Base-by-base conservation (phyloP, 2,113 vertebrate species). In the Setophaga kirtlandii region DNA sequence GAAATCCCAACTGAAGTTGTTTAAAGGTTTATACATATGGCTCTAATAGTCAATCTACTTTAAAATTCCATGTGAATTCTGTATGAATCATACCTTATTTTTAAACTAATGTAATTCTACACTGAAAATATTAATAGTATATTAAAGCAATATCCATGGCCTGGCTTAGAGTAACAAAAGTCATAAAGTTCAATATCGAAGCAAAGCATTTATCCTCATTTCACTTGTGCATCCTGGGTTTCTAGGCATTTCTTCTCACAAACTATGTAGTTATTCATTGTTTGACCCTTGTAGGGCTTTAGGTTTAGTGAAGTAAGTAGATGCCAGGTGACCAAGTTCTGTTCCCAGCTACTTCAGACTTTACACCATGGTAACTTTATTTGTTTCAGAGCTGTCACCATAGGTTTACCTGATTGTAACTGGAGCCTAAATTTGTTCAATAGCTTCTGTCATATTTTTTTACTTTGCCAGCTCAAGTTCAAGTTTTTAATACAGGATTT, bases 61-160 rank as follows among this genome's bases (percentile, higher is more conserved):
- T 23, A 59, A 78, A 82, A 79, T 49, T 80, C 74, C 41, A 12
- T 44, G 62, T 11, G 18, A 46, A 81, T 68, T 97, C 65, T 56
- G 27, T 47, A 58, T 92, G 65, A 95, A 86, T 79, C 30, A 50
- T 8, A 33, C 76, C 69, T 89, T 96, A 42, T 91, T 97, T 97
- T 96, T 78, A 92, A 96, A 95, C 21, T 11, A 97, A 93, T 95
- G 94, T 86, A 96, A 82, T 96, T 96, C 90, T 95, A 87, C 52
- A 81, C 41, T 81, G 96, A 91, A 97, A 97, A 94, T 90, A 70
- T 74, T 93, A 59, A 50, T 87, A 82, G 89, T 49, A 73, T 92
- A 89, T 63, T 89, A 82, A 87, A 87, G n/a, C 55, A 69, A 19
- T 68, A 86, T 64, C 69, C 23, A 9, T 75, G 52, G 41, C 55